These are phyloP conservation scores for Ormyrus thymus DNA, from an alignment of 2,888 invertebrate species.

Conservation along the genomic window DNA sequence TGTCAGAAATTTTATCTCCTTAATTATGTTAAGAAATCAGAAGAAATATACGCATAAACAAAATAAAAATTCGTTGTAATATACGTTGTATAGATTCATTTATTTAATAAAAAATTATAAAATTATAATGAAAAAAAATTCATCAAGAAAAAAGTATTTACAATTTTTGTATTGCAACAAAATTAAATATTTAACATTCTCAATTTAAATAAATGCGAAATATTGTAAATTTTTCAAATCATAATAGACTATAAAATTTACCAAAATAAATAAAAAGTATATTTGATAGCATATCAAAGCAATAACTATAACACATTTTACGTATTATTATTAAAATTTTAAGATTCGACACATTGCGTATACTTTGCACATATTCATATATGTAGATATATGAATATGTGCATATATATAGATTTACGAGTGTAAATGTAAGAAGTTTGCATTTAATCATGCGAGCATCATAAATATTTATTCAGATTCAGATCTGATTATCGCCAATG, in stretches of 20 bases:
- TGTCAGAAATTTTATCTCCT: too few species aligned
- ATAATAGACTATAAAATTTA: slow-evolving; percentile 14
- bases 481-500: slow-evolving; percentile 34
- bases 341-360: slow-evolving; percentile 39
- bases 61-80: too few species aligned
- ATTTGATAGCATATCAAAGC: slow-evolving; percentile 45
- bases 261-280: slow-evolving; percentile 15
- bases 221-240: slow-evolving; percentile 27
- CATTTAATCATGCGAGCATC: slow-evolving; percentile 31
- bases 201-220: slow-evolving; percentile 25
- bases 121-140: slow-evolving; percentile 41
- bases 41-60: too few species aligned
- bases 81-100: slow-evolving; percentile 28
- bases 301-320: slow-evolving; percentile 26
- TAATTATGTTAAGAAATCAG: too few species aligned
- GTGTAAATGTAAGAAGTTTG: slow-evolving; percentile 48
- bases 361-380: slow-evolving; percentile 26
- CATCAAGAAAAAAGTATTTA: slow-evolving; percentile 34
- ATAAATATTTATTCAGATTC: slow-evolving; percentile 44
- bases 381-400: neutral
- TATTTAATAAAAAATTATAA: slow-evolving; percentile 53
- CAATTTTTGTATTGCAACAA: slow-evolving; percentile 22
- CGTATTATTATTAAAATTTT: slow-evolving; percentile 40
- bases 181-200: slow-evolving; percentile 18
- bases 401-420: slow-evolving; percentile 8